Conservation (phyloP, 2,797 vertebrate species). For the Artibeus lituratus region DNA sequence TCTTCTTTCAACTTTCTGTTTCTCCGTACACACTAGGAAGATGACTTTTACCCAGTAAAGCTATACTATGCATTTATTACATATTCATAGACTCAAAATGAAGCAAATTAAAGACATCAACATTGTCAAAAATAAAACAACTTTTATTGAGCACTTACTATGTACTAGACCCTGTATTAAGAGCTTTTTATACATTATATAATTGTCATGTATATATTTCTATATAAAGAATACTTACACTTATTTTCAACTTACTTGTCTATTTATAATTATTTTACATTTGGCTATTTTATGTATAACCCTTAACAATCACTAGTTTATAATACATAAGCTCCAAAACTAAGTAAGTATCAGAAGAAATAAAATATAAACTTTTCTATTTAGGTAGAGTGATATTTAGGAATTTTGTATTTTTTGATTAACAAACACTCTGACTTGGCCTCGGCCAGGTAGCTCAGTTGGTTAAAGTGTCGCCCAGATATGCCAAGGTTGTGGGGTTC, state of each 20-base stretch:
- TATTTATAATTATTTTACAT: background rate
- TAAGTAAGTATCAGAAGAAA: background rate
- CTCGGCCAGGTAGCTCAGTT: too few species aligned
- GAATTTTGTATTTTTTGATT: background rate
- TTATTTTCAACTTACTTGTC: background rate
- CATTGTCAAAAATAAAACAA: background rate
- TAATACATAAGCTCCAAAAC: background rate
- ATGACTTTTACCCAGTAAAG: background rate
- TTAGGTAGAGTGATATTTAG: background rate
- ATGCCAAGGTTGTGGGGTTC: too few species aligned
- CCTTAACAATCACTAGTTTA: background rate
- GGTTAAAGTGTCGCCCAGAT: too few species aligned
- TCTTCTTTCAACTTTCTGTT: background rate
- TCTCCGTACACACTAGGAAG: background rate
- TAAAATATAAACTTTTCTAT: background rate
- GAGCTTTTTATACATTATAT: background rate
- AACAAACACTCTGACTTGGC: background rate
- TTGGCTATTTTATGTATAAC: background rate
- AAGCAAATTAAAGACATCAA: background rate
- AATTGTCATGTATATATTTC: background rate
- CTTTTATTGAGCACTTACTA: background rate
- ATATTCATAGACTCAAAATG: background rate
- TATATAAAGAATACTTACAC: background rate
- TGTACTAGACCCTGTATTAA: background rate
- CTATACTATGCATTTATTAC: background rate